Evolutionary conservation across 2,888 invertebrate species (phyloP).

Genomic region (Heliconius erato): DNA sequence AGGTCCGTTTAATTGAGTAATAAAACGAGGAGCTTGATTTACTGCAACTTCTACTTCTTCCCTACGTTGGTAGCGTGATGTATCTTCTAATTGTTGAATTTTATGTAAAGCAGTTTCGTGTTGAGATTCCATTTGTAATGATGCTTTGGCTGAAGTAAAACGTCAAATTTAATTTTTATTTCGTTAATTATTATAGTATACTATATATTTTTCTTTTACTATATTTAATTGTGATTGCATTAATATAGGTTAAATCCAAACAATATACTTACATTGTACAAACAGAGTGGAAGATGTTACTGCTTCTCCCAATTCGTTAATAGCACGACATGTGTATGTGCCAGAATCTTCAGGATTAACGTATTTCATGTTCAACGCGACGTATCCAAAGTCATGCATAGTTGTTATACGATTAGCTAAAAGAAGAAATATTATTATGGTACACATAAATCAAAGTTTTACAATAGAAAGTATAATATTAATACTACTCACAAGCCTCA

Average conservation of each 20-base stretch:
- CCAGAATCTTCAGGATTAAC: conserved; percentile 98
- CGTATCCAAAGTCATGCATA: conserved; percentile 99
- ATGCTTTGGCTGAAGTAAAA: conserved; percentile 89
- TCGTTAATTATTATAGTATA: not conserved
- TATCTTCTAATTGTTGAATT: conserved; percentile 94
- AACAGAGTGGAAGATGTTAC: conserved; percentile 96
- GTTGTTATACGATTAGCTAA: conserved; percentile 95
- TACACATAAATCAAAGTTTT: not conserved
- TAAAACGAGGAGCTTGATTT: conserved; percentile 93
- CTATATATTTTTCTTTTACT: not conserved
- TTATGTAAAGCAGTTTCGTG: conserved; percentile 95
- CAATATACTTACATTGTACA: conserved; percentile 89
- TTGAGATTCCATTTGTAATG: conserved; percentile 94
- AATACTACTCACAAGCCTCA: conserved; percentile 90
- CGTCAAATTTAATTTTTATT: not conserved
- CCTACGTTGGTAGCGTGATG: conserved; percentile 91
- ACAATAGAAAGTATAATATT: not conserved
- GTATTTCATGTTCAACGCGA: conserved; percentile 97
- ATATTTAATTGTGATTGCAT: not conserved
- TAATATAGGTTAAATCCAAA: not conserved
- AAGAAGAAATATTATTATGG: conserved; percentile 44
- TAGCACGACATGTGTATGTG: conserved; percentile 97
- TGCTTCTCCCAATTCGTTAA: conserved; percentile 97
- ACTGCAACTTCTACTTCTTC: conserved; percentile 93
- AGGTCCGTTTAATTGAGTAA: conserved; percentile 94